Evolutionary conservation across 2,888 invertebrate species (phyloP).

Genomic region (Scaptomyza parva): DNA sequence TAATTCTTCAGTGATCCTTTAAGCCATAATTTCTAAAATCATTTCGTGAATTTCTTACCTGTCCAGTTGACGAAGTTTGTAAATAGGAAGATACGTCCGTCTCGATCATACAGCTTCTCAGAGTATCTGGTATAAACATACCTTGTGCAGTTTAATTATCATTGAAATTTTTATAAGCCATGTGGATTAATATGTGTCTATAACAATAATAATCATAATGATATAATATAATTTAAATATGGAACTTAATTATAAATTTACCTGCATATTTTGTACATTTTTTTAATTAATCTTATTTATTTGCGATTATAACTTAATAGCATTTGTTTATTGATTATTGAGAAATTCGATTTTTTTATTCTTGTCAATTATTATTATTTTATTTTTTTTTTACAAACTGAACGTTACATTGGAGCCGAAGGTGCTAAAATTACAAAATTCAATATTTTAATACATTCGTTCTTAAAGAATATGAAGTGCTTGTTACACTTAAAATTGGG

Average conservation of each 20-base stretch:
- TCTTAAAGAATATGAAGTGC: no score
- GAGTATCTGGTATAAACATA: conserved; percentile 96
- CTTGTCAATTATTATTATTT: neutral
- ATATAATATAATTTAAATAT: neutral
- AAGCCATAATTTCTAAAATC: neutral
- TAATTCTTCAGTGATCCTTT: no score
- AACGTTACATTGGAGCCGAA: conserved; percentile 15
- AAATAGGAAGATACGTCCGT: conserved; percentile 97
- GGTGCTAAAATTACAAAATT: conserved; percentile 22
- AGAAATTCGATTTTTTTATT: neutral
- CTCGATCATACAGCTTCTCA: conserved; percentile 98
- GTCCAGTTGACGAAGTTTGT: conserved; percentile 97
- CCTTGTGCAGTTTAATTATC: conserved; percentile 66
- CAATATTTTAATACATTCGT: no score
- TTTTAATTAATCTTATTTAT: neutral
- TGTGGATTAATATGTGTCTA: conserved; percentile 30
- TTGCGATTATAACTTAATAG: neutral
- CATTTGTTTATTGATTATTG: neutral
- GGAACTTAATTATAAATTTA: neutral
- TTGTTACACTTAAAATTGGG: no score
- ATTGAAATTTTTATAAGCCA: conserved; percentile 52
- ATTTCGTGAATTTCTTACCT: conserved; percentile 86
- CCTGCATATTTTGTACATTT: conserved; percentile 20
- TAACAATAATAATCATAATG: neutral
- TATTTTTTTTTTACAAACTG: neutral